phyloP scores from a whole-genome alignment of 2,888 invertebrate genomes.

The Seladonia tumulorum region DNA sequence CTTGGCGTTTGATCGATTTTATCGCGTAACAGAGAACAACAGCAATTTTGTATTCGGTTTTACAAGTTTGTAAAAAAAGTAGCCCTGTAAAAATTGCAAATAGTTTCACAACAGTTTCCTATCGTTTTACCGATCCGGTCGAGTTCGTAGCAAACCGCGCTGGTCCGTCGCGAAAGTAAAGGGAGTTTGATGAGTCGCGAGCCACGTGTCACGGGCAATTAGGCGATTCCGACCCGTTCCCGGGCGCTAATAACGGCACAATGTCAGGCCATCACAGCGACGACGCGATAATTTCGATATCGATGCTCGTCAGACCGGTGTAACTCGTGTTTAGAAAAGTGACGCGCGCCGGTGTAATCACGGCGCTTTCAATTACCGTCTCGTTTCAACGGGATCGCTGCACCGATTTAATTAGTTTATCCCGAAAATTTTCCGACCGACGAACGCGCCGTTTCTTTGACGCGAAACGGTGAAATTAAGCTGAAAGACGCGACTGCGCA shows the following conservation, averaged over 20 bases:
- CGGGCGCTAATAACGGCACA: slow-evolving; percentile 20
- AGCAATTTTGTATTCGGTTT: no score
- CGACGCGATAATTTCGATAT: slow-evolving; percentile 54
- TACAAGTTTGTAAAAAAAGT: neutral
- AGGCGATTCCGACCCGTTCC: neutral
- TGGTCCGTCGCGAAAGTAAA: neutral
- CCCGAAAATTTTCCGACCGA: slow-evolving; percentile 29
- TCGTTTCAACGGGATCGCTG: slow-evolving; percentile 14
- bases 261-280: slow-evolving; percentile 26
- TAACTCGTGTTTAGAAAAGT: slow-evolving; percentile 50
- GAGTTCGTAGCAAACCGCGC: neutral
- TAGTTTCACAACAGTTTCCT: neutral
- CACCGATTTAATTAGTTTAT: slow-evolving; percentile 20
- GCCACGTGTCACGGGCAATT: neutral
- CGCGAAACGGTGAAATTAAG: neutral
- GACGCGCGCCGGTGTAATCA: slow-evolving; percentile 54
- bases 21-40: no score
- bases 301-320: slow-evolving; percentile 34
- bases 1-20: slow-evolving; percentile 27
- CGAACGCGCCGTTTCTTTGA: slow-evolving; percentile 26
- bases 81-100: neutral
- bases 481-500: neutral
- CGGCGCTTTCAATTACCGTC: slow-evolving; percentile 38
- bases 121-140: neutral
- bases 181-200: neutral